These are phyloP conservation scores for Perca fluviatilis DNA, from an alignment of 2,113 vertebrate species.

Conservation along the genomic window DNA sequence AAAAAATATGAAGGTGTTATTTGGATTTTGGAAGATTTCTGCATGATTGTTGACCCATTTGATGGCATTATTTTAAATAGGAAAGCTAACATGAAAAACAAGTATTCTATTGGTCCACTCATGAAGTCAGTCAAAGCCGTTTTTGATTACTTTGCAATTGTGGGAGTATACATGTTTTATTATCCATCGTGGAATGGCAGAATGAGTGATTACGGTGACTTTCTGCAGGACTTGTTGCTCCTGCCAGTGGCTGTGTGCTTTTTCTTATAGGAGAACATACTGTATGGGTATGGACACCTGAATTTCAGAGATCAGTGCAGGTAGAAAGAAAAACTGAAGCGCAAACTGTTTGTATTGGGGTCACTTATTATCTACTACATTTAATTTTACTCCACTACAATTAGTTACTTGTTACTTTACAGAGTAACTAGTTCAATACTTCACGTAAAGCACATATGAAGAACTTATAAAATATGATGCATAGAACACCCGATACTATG, in stretches of 20 bases:
- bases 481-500: no score
- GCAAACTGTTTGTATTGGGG: no score
- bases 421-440: no score
- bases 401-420: no score
- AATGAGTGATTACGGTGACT: background rate
- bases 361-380: no score
- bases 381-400: no score
- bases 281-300: no score
- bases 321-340: no score
- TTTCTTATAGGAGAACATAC: background rate
- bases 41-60: background rate
- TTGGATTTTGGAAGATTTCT: background rate
- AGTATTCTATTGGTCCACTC: background rate
- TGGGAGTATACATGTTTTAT: background rate
- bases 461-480: no score
- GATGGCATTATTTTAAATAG: background rate
- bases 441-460: no score
- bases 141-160: no score
- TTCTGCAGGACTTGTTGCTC: background rate
- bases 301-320: no score
- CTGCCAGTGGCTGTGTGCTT: background rate
- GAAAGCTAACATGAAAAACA: background rate
- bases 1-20: background rate
- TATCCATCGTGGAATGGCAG: background rate
- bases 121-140: background rate